A percentile compares a stretch with the other conserved stretches of the same genome.
phyloP scores from a whole-genome alignment of 2,797 vertebrate species.

The Falco concolor region DNA sequence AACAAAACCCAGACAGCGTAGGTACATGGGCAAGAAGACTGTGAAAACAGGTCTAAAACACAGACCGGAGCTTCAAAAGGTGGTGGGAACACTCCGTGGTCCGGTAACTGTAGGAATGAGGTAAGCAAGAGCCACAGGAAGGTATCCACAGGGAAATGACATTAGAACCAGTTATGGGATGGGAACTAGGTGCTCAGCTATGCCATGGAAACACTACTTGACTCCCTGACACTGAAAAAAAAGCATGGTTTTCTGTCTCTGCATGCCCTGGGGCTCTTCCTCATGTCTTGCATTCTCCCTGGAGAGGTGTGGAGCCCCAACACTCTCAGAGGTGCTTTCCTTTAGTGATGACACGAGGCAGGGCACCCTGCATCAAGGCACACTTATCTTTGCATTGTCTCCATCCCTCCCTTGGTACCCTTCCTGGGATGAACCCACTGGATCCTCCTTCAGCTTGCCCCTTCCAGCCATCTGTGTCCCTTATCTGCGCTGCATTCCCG shows the following conservation, averaged over 20 bases:
- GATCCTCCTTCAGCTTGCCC: background rate
- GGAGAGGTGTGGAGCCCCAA: background rate
- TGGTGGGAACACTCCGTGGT: background rate
- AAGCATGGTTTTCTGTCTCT: accelerated
- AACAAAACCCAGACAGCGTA: background rate
- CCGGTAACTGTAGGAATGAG: background rate
- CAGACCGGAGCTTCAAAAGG: background rate
- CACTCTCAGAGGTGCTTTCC: background rate
- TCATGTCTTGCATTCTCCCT: background rate
- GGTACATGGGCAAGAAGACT: background rate
- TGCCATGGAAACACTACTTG: background rate
- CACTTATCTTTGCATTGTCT: accelerated
- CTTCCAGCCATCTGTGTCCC: background rate
- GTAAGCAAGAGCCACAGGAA: background rate
- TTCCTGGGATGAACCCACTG: background rate
- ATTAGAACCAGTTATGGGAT: background rate
- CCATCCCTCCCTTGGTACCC: background rate
- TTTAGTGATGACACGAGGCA: background rate
- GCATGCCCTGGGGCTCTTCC: background rate
- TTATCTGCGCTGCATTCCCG: background rate
- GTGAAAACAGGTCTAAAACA: background rate
- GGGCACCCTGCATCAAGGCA: background rate
- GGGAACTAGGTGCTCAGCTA: background rate
- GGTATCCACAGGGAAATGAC: background rate
- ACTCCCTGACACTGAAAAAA: background rate